These are phyloP conservation scores for Dicentrarchus labrax DNA, from an alignment of 2,113 vertebrate genomes.

Conservation along the genomic window DNA sequence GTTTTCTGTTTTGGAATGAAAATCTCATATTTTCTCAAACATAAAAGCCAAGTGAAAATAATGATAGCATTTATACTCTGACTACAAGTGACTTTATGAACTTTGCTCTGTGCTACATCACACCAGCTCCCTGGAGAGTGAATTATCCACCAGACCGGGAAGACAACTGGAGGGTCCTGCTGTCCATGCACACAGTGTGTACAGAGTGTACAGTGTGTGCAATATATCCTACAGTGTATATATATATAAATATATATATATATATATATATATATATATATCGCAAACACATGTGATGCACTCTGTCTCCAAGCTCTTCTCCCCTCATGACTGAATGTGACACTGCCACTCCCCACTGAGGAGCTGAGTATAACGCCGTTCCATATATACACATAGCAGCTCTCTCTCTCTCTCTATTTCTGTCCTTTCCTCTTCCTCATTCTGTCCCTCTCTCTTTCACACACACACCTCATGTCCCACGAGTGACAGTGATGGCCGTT, in stretches of 20 bases:
- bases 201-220: background rate
- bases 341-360: slow-evolving; percentile 3
- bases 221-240: slow-evolving; percentile 2
- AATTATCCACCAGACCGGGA: slow-evolving; percentile 44
- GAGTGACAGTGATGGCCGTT: slow-evolving; percentile 50
- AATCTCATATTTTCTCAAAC: background rate
- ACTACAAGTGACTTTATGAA: slow-evolving; percentile 21
- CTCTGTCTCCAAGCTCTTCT: slow-evolving; percentile 11
- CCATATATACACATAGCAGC: background rate
- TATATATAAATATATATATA: background rate
- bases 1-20: background rate
- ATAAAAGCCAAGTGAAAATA: background rate
- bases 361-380: background rate
- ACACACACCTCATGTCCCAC: slow-evolving; percentile 12
- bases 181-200: slow-evolving; percentile 1
- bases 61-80: background rate
- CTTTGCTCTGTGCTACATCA: slow-evolving; percentile 25
- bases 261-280: background rate
- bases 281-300: background rate
- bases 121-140: slow-evolving; percentile 32
- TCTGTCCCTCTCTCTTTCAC: background rate
- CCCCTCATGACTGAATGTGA: slow-evolving; percentile 15
- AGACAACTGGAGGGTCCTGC: slow-evolving; percentile 23
- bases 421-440: no score
- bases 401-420: background rate